Evolutionary conservation across 2,888 invertebrate genomes (phyloP).

Genomic region (Eilema griseolum): DNA sequence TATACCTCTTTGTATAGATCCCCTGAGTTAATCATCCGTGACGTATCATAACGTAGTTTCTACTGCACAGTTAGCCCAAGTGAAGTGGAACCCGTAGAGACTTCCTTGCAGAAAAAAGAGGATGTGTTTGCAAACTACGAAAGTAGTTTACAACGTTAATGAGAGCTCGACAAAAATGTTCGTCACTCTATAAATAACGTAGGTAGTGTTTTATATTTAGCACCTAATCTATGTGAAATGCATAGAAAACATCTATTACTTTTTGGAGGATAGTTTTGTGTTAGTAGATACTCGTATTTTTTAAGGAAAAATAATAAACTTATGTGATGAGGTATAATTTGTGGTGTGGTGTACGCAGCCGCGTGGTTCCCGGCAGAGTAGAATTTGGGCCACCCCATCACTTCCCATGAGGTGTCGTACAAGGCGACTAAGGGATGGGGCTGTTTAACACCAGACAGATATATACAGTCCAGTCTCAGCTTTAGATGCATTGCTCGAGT

Average conservation of each 20-base stretch:
- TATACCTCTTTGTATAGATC: not conserved
- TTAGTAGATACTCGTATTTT: not conserved
- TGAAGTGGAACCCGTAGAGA: not conserved
- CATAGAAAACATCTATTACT: not conserved
- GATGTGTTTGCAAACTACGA: slow-evolving; percentile 1
- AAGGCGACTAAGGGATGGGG: too few relatives aligned
- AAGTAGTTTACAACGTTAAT: not conserved
- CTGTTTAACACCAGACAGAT: too few relatives aligned
- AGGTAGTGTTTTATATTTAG: not conserved
- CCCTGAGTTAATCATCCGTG: not conserved
- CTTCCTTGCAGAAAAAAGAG: slow-evolving; percentile 4
- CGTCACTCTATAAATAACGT: not conserved
- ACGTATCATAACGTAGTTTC: not conserved
- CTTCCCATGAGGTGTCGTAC: too few relatives aligned
- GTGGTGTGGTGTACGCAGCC: too few relatives aligned
- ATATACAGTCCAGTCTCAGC: too few relatives aligned
- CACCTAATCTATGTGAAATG: not conserved
- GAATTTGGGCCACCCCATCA: too few relatives aligned
- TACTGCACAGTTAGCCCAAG: slow-evolving; percentile 2
- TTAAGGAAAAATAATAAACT: not conserved
- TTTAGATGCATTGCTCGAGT: too few relatives aligned
- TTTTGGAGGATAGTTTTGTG: not conserved
- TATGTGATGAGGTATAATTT: too few relatives aligned
- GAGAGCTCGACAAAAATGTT: not conserved
- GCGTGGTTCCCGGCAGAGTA: too few relatives aligned